Conservation (phyloP, 2,113 vertebrate species). For the Osmerus eperlanus region DNA sequence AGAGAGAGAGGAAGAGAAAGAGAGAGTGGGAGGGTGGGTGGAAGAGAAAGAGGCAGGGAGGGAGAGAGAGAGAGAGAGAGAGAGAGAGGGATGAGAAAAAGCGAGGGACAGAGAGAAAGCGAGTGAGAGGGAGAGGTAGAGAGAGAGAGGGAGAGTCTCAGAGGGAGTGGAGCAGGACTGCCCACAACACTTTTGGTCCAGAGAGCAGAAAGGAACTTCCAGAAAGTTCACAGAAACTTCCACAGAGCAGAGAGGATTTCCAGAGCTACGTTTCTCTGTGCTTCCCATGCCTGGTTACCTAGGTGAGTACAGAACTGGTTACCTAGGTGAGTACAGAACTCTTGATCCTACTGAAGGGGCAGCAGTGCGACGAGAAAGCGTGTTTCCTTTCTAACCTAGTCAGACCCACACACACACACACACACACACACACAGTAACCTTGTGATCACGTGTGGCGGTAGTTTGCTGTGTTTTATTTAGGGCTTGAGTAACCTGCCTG, state of each 20-base stretch:
- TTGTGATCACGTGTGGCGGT: not conserved
- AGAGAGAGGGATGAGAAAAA: constrained; percentile 5
- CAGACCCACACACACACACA: no score
- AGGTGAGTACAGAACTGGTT: not conserved
- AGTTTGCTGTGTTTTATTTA: constrained; percentile 10
- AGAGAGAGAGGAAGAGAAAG: constrained; percentile 41
- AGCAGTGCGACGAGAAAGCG: not conserved
- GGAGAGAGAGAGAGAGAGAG: not conserved
- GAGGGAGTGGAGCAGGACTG: constrained; percentile 31
- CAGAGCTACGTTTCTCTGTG: constrained; percentile 37
- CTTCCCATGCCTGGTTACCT: constrained; percentile 27
- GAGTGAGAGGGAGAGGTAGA: constrained; percentile 15
- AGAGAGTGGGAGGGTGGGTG: constrained; percentile 23
- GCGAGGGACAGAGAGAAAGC: constrained; percentile 20
- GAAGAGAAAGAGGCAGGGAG: constrained; percentile 5
- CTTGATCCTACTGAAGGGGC: constrained; percentile 14
- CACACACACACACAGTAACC: constrained; percentile 2
- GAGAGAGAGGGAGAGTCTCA: not conserved
- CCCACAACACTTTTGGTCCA: constrained; percentile 10
- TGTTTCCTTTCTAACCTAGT: not conserved
- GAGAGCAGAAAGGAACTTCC: constrained; percentile 20
- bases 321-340: not conserved
- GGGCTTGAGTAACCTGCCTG: constrained; percentile 50
- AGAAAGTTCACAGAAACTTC: constrained; percentile 18
- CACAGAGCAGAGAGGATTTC: constrained; percentile 20